Percentiles rank a stretch among this genome's conserved stretches.
Evolutionary conservation across 37 sponge, comb jelly and placozoan genomes (phyloP).

Genomic region (Haliclona indistincta): DNA sequence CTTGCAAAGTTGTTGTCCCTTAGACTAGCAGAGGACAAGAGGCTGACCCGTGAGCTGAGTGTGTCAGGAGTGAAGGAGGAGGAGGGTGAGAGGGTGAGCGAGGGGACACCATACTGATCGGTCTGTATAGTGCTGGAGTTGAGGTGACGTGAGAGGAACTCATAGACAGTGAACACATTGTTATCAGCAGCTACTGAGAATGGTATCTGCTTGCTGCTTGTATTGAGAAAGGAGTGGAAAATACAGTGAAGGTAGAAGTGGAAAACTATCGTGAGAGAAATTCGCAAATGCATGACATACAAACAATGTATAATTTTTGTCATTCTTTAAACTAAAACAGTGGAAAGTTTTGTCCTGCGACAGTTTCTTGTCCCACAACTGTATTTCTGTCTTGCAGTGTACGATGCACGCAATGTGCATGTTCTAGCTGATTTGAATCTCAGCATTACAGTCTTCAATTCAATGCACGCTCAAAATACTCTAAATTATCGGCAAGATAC

Average conservation of each 20-base stretch:
- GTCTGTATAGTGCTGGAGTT: slow-evolving; percentile 11
- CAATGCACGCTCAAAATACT: too few relatives aligned
- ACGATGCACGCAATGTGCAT: too few relatives aligned
- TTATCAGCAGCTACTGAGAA: slow-evolving; percentile 75
- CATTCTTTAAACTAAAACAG: too few relatives aligned
- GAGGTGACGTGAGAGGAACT: slow-evolving; percentile 59
- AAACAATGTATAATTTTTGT: too few relatives aligned
- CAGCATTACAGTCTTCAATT: too few relatives aligned
- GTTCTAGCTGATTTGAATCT: too few relatives aligned
- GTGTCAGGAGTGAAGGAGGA: neutral
- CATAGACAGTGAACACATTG: slow-evolving; percentile 57
- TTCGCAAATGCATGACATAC: too few relatives aligned
- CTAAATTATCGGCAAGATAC: too few relatives aligned
- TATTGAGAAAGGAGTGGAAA: neutral
- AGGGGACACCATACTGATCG: neutral
- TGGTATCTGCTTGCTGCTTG: slow-evolving; percentile 50
- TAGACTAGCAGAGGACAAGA: neutral
- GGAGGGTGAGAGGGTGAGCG: neutral
- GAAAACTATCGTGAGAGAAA: too few relatives aligned
- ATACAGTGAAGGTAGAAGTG: neutral
- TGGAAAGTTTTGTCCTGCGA: too few relatives aligned
- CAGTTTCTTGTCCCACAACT: too few relatives aligned
- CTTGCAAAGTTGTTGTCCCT: neutral
- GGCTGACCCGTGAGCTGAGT: neutral
- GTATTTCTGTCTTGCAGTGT: too few relatives aligned